These are phyloP conservation scores for Tolmerus cingulatus DNA, from an alignment of 2,888 invertebrate genomes.

Conservation along the genomic window DNA sequence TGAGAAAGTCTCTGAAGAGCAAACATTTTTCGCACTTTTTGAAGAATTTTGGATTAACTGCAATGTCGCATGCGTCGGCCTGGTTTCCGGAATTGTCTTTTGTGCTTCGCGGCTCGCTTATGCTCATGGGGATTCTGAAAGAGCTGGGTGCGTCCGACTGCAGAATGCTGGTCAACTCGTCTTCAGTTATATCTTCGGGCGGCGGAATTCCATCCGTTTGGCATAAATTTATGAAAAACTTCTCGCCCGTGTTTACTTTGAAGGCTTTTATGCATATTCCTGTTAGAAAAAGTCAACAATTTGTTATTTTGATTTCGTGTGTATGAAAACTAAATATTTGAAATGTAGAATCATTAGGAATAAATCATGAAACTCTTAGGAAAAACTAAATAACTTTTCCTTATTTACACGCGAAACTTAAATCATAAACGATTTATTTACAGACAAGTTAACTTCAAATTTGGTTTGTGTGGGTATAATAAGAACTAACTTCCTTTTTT, in stretches of 20 bases:
- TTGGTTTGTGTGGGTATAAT: too few relatives aligned
- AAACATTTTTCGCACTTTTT: slow-evolving; percentile 75
- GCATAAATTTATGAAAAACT: slow-evolving; percentile 88
- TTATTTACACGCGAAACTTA: too few relatives aligned
- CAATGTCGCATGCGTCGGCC: slow-evolving; percentile 83
- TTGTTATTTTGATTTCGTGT: background rate
- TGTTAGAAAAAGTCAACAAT: background rate
- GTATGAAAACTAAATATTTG: background rate
- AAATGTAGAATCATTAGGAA: background rate
- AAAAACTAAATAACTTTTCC: too few relatives aligned
- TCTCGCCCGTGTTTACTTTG: slow-evolving; percentile 71
- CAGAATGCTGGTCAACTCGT: slow-evolving; percentile 74
- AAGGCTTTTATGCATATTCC: slow-evolving; percentile 83
- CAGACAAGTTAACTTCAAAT: too few relatives aligned
- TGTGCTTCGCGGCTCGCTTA: slow-evolving; percentile 82
- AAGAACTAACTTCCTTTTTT: too few relatives aligned
- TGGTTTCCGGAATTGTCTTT: slow-evolving; percentile 78
- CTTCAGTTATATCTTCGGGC: slow-evolving; percentile 75
- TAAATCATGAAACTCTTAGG: too few relatives aligned
- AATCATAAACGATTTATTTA: too few relatives aligned
- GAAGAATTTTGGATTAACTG: slow-evolving; percentile 80
- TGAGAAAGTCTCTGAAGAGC: slow-evolving; percentile 80
- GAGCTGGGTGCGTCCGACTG: slow-evolving; percentile 73
- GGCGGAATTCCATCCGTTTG: slow-evolving; percentile 78
- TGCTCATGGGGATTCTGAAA: slow-evolving; percentile 88